phyloP scores from a whole-genome alignment of 2,888 invertebrate genomes.

The Clepsis dumicolana region DNA sequence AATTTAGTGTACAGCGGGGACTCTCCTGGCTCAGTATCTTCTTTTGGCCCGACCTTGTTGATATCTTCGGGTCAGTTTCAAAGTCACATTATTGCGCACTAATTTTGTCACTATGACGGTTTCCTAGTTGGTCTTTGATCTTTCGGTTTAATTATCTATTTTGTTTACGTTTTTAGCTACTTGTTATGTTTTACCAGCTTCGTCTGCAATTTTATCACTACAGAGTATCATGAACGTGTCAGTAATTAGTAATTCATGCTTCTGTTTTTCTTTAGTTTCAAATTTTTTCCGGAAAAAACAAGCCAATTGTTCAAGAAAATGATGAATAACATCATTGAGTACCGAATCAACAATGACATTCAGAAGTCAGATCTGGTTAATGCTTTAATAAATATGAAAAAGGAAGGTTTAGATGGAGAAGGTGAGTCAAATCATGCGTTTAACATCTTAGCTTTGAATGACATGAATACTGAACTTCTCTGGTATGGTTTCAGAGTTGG shows the following conservation, averaged over 20 bases:
- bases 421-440: slow-evolving; percentile 44
- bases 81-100: too few species aligned
- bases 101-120: too few species aligned
- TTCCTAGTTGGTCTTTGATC: neutral
- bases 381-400: slow-evolving; percentile 61
- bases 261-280: slow-evolving; percentile 56
- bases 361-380: slow-evolving; percentile 63
- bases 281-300: slow-evolving; percentile 61
- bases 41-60: slow-evolving; percentile 62
- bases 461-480: too few species aligned
- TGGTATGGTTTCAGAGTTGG: slow-evolving; percentile 45
- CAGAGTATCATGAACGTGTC: too few species aligned
- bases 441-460: too few species aligned
- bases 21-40: slow-evolving; percentile 61
- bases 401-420: slow-evolving; percentile 58
- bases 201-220: too few species aligned
- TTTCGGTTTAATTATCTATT: too few species aligned
- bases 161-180: too few species aligned
- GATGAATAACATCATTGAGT: slow-evolving; percentile 54
- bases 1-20: slow-evolving; percentile 54
- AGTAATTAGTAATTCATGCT: too few species aligned
- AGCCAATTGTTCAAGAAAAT: slow-evolving; percentile 56
- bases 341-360: slow-evolving; percentile 49
- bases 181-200: too few species aligned
- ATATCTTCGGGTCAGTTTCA: slow-evolving; percentile 55